phyloP scores from a whole-genome alignment of 2,888 invertebrate species.

The Enoplolaimus lenunculus region DNA sequence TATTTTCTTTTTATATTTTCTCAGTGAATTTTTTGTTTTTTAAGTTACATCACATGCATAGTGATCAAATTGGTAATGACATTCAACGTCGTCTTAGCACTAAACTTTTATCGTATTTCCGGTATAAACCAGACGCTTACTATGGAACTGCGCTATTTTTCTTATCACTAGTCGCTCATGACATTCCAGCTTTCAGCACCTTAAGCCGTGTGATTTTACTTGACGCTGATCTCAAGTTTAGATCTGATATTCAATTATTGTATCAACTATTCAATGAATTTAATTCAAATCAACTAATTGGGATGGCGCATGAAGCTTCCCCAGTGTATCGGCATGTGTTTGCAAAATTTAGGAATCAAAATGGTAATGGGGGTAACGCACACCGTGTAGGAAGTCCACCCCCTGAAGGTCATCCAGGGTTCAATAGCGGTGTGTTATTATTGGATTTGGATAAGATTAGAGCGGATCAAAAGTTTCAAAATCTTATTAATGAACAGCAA shows the following conservation, averaged over 20 bases:
- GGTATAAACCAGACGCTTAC: slow-evolving; percentile 56
- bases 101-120: slow-evolving; percentile 55
- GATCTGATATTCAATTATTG: slow-evolving; percentile 53
- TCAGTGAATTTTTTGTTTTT: too few species aligned
- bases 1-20: too few species aligned
- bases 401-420: slow-evolving; percentile 52
- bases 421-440: slow-evolving; percentile 64
- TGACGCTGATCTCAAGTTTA: slow-evolving; percentile 63
- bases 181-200: slow-evolving; percentile 47
- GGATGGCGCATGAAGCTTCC: slow-evolving; percentile 58
- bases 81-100: too few species aligned
- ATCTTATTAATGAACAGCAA: slow-evolving; percentile 42
- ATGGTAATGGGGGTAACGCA: too few species aligned
- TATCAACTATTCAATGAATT: slow-evolving; percentile 57
- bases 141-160: slow-evolving; percentile 66
- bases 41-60: too few species aligned
- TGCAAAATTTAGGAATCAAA: slow-evolving; percentile 52
- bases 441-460: slow-evolving; percentile 56
- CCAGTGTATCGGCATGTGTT: slow-evolving; percentile 64
- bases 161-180: slow-evolving; percentile 58
- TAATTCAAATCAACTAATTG: slow-evolving; percentile 53
- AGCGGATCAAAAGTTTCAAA: slow-evolving; percentile 46
- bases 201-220: slow-evolving; percentile 55
- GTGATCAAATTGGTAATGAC: too few species aligned
- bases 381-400: slow-evolving; percentile 53